Percentiles rank a stretch among this genome's conserved stretches.
Evolutionary conservation across 2,888 invertebrate genomes (phyloP).

Genomic region (Acleris laterana): DNA sequence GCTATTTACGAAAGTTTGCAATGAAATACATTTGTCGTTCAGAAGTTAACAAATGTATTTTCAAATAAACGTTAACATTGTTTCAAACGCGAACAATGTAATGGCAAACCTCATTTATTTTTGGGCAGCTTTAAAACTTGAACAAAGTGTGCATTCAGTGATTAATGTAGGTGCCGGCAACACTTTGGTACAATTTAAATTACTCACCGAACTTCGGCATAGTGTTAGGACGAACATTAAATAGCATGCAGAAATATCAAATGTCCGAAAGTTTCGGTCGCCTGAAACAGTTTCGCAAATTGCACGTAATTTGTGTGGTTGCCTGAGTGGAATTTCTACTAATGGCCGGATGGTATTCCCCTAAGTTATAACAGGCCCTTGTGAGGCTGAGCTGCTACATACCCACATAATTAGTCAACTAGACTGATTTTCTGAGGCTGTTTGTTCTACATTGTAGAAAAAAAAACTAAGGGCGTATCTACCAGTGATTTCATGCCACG

Average conservation of each 20-base stretch:
- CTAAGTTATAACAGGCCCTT: conserved; percentile 46
- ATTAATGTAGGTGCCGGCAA: conserved; percentile 36
- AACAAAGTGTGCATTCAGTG: conserved; percentile 11
- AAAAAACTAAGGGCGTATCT: background rate
- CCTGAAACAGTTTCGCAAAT: conserved; percentile 65
- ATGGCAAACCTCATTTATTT: conserved; percentile 1
- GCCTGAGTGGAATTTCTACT: conserved; percentile 62
- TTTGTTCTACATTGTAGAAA: too few relatives aligned
- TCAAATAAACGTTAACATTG: too few relatives aligned
- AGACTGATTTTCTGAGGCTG: background rate
- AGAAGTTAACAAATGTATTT: too few relatives aligned
- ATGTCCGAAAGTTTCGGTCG: conserved; percentile 62
- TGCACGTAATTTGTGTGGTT: conserved; percentile 68
- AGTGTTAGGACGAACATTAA: conserved; percentile 29
- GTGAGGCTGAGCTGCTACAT: background rate
- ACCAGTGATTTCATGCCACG: too few relatives aligned
- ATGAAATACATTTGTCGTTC: too few relatives aligned
- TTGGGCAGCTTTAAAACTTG: conserved; percentile 11
- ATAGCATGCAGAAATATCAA: conserved; percentile 57
- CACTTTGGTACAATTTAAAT: conserved; percentile 47
- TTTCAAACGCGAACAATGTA: conserved; percentile 3
- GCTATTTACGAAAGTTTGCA: too few relatives aligned
- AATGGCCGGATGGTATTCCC: conserved; percentile 62
- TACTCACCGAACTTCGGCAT: conserved; percentile 43
- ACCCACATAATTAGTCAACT: background rate